Evolutionary conservation across 2,888 invertebrate species (phyloP), one percentile per base, ranked within the genome.

Genomic region (Stratiomys singularior): DNA sequence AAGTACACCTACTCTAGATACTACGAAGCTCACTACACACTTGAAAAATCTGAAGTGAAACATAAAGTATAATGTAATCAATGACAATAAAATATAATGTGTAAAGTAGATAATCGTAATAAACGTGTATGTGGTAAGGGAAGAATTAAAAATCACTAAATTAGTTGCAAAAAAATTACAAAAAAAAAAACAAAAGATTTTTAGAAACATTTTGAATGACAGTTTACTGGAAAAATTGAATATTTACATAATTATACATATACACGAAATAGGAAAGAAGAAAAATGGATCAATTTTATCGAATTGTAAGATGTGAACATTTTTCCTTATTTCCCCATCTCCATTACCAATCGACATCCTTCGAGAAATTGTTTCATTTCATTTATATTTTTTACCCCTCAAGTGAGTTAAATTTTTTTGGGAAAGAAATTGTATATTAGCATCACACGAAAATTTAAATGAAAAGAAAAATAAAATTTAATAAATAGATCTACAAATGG

Each of bases 41-140:
- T 52, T 13, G 3, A 21, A 47, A 5, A 71, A 7, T 21, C n/a
- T 71, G 60, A 28, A 67, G 30, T 44, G 30, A 71, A 30, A 44
- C 66, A 66, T 66, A 66, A 47, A 76, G 27, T 9, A n/a, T n/a
- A 28, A 66, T n/a, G 27, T 25, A 76, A 71, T 64, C 72, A 64
- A 37, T 76, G 78, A 78, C 72, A 78, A 78, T 78, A 78, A 78
- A 44, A 66, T 76, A 46, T n/a, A 25, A 78, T 37, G 58, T 44
- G 23, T 66, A 46, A 56, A 30, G 27, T 69, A 58, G 37, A 13
- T 58, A 56, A 47, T 25, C 37, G 37, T 67, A 27, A 69, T 23
- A 56, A 76, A 76, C 3, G 37, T 63, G 25, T 60, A 56, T 23
- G 67, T 25, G 25, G 28, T 52, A 69, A 23, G 23, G 2, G n/a